phyloP scores from a whole-genome alignment of 2,113 vertebrate species.

The Leucosticte australis region DNA sequence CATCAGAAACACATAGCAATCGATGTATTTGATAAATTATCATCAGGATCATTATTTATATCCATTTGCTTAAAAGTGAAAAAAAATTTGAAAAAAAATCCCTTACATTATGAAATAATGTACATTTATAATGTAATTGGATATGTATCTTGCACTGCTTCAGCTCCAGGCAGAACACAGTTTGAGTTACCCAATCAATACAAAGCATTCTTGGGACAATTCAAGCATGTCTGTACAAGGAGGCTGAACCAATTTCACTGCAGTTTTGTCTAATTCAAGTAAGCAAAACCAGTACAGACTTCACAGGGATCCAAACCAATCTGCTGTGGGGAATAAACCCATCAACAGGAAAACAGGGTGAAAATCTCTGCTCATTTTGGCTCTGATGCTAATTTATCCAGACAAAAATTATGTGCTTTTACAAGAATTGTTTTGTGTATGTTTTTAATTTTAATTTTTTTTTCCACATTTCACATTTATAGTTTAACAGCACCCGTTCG shows the following conservation, averaged over 20 bases:
- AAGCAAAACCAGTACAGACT: neutral
- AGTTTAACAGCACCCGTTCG: constrained; percentile 92
- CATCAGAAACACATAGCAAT: neutral
- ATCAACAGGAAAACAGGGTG: neutral
- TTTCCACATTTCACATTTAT: constrained; percentile 81
- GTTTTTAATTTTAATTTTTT: constrained; percentile 66
- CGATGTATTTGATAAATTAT: neutral
- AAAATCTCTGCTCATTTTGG: neutral
- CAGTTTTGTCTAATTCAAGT: neutral
- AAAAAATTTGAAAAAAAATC: neutral
- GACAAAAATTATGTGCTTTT: constrained; percentile 36
- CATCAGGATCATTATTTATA: neutral
- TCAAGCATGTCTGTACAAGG: neutral
- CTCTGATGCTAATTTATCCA: neutral
- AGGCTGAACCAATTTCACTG: neutral
- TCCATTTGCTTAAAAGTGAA: neutral
- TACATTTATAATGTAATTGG: neutral
- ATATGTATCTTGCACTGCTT: neutral
- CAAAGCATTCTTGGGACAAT: neutral
- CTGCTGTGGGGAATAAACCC: neutral
- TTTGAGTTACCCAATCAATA: neutral
- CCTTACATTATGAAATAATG: neutral
- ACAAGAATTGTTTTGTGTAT: constrained; percentile 38
- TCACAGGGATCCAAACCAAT: neutral
- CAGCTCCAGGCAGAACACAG: constrained; percentile 1